A percentile compares a stretch with the other conserved stretches of the same genome.
Conservation (phyloP, 2,113 vertebrate species). For the Athene noctua region DNA sequence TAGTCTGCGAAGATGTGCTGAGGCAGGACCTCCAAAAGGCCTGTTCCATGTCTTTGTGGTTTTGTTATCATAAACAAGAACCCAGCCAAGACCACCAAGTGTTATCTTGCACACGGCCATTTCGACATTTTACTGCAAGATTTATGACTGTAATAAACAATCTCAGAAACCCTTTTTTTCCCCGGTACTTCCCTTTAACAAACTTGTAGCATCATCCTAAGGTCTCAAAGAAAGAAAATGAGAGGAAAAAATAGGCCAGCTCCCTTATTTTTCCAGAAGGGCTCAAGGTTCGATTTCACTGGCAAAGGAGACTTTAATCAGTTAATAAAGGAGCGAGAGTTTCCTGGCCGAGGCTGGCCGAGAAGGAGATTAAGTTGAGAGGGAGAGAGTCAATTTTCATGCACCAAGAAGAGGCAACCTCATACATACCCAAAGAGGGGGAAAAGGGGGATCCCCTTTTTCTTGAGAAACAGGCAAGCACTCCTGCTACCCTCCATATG, state of each 20-base stretch:
- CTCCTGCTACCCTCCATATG: conserved; percentile 40
- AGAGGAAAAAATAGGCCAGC: neutral
- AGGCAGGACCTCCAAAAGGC: conserved; percentile 77
- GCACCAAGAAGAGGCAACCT: conserved; percentile 59
- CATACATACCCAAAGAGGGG: conserved; percentile 4
- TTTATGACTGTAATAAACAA: conserved; percentile 83
- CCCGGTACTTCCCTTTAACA: conserved; percentile 67
- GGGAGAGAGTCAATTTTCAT: conserved; percentile 36
- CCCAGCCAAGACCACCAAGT: conserved; percentile 84
- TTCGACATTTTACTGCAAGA: conserved; percentile 84
- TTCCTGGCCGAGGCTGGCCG: conserved; percentile 15
- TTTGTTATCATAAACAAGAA: conserved; percentile 83
- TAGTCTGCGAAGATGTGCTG: conserved; percentile 72
- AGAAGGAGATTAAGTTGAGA: conserved; percentile 22
- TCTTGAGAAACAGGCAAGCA: conserved; percentile 52
- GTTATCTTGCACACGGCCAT: conserved; percentile 82
- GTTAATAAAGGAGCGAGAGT: conserved; percentile 36
- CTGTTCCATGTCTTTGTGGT: conserved; percentile 82
- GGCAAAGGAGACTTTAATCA: conserved; percentile 8
- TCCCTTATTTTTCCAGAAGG: conserved; percentile 19
- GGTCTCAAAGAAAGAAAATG: conserved; percentile 35
- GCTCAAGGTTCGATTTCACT: conserved; percentile 15
- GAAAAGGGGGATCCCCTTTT: neutral
- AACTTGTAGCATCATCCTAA: conserved; percentile 60
- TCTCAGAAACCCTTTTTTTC: conserved; percentile 66